Percentiles rank a stretch among this genome's conserved stretches.
Conservation (phyloP, 2,113 vertebrate species). For the Hippotragus niger region DNA sequence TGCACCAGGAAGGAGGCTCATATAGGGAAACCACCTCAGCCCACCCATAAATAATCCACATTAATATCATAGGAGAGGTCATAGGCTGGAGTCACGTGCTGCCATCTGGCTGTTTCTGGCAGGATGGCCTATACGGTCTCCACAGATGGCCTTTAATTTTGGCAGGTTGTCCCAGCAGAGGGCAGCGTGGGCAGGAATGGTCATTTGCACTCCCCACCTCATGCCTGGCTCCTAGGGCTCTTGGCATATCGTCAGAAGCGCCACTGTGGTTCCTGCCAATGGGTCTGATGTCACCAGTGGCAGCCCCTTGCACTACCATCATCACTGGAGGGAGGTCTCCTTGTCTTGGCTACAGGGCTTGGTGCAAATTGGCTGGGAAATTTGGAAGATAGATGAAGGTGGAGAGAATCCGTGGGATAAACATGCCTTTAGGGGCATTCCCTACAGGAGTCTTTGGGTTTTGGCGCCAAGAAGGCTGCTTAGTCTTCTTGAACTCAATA, state of each 20-base stretch:
- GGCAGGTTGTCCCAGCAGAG: slow-evolving; percentile 34
- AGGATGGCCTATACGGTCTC: neutral
- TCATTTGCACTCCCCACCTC: slow-evolving; percentile 50
- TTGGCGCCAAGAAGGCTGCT: neutral
- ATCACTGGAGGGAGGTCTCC: neutral
- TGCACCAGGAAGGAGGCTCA: slow-evolving; percentile 24
- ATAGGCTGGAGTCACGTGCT: neutral
- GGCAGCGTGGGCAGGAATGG: slow-evolving; percentile 22
- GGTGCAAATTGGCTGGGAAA: neutral
- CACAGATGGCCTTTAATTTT: slow-evolving; percentile 62
- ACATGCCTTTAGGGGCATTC: neutral
- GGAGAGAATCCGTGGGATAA: neutral
- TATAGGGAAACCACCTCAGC: neutral
- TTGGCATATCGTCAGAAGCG: slow-evolving; percentile 29
- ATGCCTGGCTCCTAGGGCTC: slow-evolving; percentile 43
- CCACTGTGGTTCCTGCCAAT: slow-evolving; percentile 33
- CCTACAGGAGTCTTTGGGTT: neutral
- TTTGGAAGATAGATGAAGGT: neutral
- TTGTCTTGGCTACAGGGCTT: neutral
- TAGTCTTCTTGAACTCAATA: neutral
- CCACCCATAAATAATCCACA: slow-evolving; percentile 51
- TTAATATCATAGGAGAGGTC: slow-evolving; percentile 47
- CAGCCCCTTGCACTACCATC: neutral
- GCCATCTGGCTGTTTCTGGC: slow-evolving; percentile 55
- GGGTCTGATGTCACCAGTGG: slow-evolving; percentile 48